Evolutionary conservation across 2,888 invertebrate species (phyloP).

Genomic region (Pandemis corylana): DNA sequence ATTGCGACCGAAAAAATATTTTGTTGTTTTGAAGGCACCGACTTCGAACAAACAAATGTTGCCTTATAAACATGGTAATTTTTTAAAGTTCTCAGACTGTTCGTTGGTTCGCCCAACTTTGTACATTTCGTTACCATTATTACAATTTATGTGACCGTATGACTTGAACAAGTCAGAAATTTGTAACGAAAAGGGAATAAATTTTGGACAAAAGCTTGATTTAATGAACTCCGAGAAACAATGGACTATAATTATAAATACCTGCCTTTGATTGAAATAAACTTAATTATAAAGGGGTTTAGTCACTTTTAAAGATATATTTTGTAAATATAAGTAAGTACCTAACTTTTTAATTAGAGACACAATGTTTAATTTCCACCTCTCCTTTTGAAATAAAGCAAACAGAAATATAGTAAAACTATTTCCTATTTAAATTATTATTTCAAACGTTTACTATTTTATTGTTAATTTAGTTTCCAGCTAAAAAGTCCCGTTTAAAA

Average conservation of each 20-base stretch:
- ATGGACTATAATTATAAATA: conserved; percentile 6
- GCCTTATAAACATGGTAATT: conserved; percentile 40
- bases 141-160: conserved; percentile 37
- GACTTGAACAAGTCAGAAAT: conserved; percentile 26
- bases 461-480: too few relatives aligned
- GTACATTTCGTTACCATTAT: conserved; percentile 39
- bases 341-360: too few relatives aligned
- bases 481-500: too few relatives aligned
- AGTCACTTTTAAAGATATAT: background rate
- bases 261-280: background rate
- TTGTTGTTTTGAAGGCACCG: conserved; percentile 14
- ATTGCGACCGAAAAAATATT: conserved; percentile 2
- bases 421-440: too few relatives aligned
- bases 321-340: background rate
- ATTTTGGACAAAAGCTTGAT: conserved; percentile 17
- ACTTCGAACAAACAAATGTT: conserved; percentile 27
- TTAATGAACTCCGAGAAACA: conserved; percentile 5
- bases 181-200: conserved; percentile 18
- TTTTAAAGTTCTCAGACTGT: conserved; percentile 27
- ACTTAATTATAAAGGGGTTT: background rate
- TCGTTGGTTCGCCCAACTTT: conserved; percentile 30
- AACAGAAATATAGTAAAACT: too few relatives aligned
- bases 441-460: too few relatives aligned
- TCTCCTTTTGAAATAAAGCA: too few relatives aligned
- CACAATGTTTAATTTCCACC: too few relatives aligned